Conservation (phyloP, 1,140 invertebrate genomes). For the Heliconius congener region DNA sequence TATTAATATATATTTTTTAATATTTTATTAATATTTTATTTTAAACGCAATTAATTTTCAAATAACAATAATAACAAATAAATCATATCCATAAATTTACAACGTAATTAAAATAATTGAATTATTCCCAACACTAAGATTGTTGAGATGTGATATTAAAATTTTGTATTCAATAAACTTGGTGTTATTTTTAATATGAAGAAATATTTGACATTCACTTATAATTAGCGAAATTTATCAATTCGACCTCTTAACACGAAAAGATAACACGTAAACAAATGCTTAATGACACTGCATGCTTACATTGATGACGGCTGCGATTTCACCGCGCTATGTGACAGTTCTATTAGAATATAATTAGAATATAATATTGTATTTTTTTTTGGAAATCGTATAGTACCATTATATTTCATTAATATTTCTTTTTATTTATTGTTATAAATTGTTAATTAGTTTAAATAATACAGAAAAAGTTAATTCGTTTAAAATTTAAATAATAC, state of each 20-base stretch:
- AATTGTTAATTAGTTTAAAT: not conserved
- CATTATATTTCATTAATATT: not conserved
- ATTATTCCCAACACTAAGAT: not conserved
- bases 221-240: slow-evolving; percentile 18
- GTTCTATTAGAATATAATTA: not conserved
- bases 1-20: too few relatives aligned
- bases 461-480: not conserved
- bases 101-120: not conserved
- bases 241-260: slow-evolving; percentile 23
- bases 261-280: slow-evolving; percentile 26
- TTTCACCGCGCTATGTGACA: not conserved
- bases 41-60: too few relatives aligned
- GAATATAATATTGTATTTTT: too few relatives aligned
- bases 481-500: not conserved
- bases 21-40: too few relatives aligned
- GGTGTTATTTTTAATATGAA: not conserved
- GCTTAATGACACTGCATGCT: slow-evolving; percentile 18
- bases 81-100: not conserved
- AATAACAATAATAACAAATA: too few relatives aligned
- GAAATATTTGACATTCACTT: slow-evolving; percentile 14
- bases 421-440: not conserved
- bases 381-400: not conserved
- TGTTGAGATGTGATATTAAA: not conserved
- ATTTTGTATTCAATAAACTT: not conserved
- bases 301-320: not conserved